Evolutionary conservation across 2,113 vertebrate genomes (phyloP), one percentile per base, ranked within the genome.

Genomic region (Chlorodrepanis virens): DNA sequence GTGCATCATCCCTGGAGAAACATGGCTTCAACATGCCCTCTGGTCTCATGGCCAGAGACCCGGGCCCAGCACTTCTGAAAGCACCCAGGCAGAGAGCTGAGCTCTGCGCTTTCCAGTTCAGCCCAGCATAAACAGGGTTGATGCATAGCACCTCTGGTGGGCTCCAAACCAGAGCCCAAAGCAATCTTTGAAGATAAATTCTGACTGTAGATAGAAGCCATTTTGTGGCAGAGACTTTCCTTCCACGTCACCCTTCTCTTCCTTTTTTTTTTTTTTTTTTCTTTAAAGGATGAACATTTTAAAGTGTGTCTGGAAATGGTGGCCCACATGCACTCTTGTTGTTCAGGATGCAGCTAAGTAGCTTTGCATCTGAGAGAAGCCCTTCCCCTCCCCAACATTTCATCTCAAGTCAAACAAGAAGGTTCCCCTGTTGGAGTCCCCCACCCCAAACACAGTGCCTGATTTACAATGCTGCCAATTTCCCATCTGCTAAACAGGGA

Each of bases 21-120:
- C 6, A 24, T 0, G 3, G 22, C 54, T 77, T 86, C 68, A 63
- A 28, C 4, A 5, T 27, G 3, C 60, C 28, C 67, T 35, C 91
- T 7, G 2, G 71, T 72, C 82, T 96, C 94, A 89, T 37, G 94
- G 90, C 72, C 93, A 91, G 80, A 91, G 61, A 80, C 50, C 52
- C 87, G 12, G 37, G 87, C 83, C 89, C 85, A 94, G 92, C 3
- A 15, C 88, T 96, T 54, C 39, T n/a, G 29, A 93, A 96, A 96
- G 79, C 14, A 33, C 70, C 80, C 39, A 28, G 87, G 83, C n/a
- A 23, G 70, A 74, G 63, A 94, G 57, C 76, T 76, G 67, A 96
- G 89, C 82, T 93, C 95, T 96, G 53, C 10, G 15, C 94, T 97
- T 96, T 88, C 82, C 25, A 60, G 44, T 39, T 45, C 89, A 89